Evolutionary conservation across 2,888 invertebrate genomes (phyloP).

Genomic region (Lymantria monacha): DNA sequence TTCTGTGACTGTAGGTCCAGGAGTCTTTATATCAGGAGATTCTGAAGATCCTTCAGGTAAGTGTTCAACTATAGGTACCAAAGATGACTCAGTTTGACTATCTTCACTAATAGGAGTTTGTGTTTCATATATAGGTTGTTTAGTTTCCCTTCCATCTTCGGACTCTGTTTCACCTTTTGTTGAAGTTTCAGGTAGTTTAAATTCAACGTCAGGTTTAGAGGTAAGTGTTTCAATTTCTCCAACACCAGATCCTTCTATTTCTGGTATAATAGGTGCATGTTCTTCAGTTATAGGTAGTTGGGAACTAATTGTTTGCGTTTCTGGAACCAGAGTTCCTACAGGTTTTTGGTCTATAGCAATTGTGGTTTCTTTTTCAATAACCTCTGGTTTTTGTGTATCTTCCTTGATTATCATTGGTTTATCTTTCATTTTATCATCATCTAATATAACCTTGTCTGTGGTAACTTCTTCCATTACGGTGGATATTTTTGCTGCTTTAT

Average conservation of each 20-base stretch:
- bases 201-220: slow-evolving; percentile 8
- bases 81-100: background rate
- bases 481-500: slow-evolving; percentile 2
- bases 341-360: background rate
- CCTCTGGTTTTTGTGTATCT: slow-evolving; percentile 6
- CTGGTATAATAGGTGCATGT: background rate
- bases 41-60: background rate
- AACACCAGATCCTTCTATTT: slow-evolving; percentile 9
- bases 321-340: background rate
- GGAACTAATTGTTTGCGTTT: background rate
- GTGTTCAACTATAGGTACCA: background rate
- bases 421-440: slow-evolving; percentile 2
- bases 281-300: background rate
- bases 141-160: slow-evolving; percentile 6
- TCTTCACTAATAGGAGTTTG: slow-evolving; percentile 3
- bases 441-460: slow-evolving; percentile 1
- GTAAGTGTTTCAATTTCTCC: slow-evolving; percentile 5
- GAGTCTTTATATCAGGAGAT: background rate
- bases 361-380: slow-evolving; percentile 6
- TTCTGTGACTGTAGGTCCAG: slow-evolving; percentile 1
- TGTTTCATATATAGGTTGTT: slow-evolving; percentile 11
- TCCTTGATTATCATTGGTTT: slow-evolving; percentile 5
- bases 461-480: slow-evolving; percentile 1
- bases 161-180: too few relatives aligned
- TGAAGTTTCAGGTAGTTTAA: slow-evolving; percentile 7